phyloP scores from a whole-genome alignment of 2,888 invertebrate species.

The Brachylomia viminalis region DNA sequence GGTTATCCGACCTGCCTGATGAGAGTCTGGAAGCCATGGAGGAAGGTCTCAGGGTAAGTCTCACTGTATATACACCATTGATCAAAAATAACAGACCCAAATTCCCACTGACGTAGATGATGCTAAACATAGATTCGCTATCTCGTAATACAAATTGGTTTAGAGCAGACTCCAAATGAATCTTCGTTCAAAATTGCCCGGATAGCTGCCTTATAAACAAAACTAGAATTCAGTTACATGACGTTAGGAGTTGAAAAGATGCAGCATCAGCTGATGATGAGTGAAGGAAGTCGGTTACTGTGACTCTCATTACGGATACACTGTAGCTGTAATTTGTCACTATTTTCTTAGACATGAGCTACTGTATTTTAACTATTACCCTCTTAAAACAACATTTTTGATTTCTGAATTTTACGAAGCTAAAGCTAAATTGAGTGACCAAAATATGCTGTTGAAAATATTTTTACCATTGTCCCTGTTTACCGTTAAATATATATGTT shows the following conservation, averaged over 20 bases:
- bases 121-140: slow-evolving; percentile 71
- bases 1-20: slow-evolving; percentile 92
- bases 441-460: background rate
- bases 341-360: background rate
- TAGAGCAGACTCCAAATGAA: slow-evolving; percentile 37
- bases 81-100: slow-evolving; percentile 69
- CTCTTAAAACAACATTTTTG: background rate
- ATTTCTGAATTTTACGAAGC: background rate
- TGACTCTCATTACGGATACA: background rate
- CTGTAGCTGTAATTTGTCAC: slow-evolving; percentile 10
- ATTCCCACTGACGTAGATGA: slow-evolving; percentile 63
- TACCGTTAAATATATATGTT: background rate
- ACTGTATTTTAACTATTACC: background rate
- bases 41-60: slow-evolving; percentile 93
- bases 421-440: background rate
- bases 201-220: slow-evolving; percentile 77
- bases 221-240: slow-evolving; percentile 78
- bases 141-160: slow-evolving; percentile 58
- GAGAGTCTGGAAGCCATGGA: slow-evolving; percentile 94
- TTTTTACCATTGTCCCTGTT: background rate
- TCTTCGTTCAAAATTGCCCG: slow-evolving; percentile 53
- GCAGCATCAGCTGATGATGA: slow-evolving; percentile 32
- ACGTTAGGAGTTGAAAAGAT: background rate
- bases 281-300: slow-evolving; percentile 24
- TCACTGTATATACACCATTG: slow-evolving; percentile 70